These are phyloP conservation scores for Oncorhynchus masou DNA, from an alignment of 2,113 vertebrate genomes.

Conservation along the genomic window DNA sequence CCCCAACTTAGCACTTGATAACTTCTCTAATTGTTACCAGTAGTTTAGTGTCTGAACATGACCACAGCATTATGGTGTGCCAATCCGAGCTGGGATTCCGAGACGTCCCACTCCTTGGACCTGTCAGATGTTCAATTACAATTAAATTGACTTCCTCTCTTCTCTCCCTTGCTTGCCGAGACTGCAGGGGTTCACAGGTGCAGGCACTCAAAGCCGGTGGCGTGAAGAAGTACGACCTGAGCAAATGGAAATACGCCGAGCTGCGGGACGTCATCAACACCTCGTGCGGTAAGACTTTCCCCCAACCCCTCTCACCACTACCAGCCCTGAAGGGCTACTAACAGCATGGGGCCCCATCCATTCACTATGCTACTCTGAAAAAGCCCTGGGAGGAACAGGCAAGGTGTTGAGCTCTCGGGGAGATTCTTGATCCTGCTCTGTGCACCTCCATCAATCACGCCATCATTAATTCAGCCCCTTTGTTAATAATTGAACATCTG, in stretches of 20 bases:
- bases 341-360: not conserved
- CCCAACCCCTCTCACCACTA: too few species aligned
- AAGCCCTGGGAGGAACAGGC: not conserved
- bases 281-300: conserved; percentile 85
- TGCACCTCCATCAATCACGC: conserved; percentile 1
- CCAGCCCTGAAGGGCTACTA: not conserved
- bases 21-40: too few species aligned
- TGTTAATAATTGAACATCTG: conserved; percentile 37
- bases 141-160: not conserved
- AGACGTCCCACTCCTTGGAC: too few species aligned
- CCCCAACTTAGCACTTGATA: too few species aligned
- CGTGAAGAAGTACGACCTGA: conserved; percentile 92
- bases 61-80: too few species aligned
- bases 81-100: too few species aligned
- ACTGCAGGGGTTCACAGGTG: conserved; percentile 84
- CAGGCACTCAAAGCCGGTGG: conserved; percentile 94
- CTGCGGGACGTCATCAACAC: conserved; percentile 98
- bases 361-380: not conserved
- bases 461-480: conserved; percentile 23
- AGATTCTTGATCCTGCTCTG: not conserved
- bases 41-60: too few species aligned
- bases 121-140: too few species aligned
- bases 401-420: not conserved
- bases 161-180: not conserved
- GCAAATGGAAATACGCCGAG: conserved; percentile 99